phyloP scores from a whole-genome alignment of 2,797 vertebrate genomes.

The Adelosebastes latens region DNA sequence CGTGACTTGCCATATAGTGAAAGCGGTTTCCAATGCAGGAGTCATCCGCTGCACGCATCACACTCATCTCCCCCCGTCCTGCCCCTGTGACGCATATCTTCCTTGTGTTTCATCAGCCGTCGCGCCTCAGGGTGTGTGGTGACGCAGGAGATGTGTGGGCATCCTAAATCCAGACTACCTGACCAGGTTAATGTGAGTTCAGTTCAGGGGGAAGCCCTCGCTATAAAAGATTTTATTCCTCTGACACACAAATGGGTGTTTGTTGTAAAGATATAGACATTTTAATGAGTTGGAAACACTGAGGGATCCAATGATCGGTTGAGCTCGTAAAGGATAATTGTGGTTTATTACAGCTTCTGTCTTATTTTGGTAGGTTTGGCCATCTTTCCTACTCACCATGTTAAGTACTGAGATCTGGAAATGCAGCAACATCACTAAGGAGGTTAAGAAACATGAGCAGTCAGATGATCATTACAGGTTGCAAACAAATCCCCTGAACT shows the following conservation, averaged over 20 bases:
- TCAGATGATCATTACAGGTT: neutral
- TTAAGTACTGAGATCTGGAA: neutral
- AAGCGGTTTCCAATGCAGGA: constrained; percentile 45
- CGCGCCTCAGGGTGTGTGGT: constrained; percentile 26
- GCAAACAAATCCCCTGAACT: neutral
- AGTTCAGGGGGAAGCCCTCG: neutral
- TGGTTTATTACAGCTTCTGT: neutral
- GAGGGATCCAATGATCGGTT: neutral
- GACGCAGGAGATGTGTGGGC: constrained; percentile 29
- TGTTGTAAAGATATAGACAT: neutral
- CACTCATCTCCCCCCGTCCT: constrained; percentile 14
- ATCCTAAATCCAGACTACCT: constrained; percentile 46
- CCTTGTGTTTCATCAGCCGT: constrained; percentile 45
- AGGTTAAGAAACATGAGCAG: neutral
- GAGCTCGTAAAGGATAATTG: neutral
- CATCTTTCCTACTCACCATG: neutral
- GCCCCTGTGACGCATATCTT: constrained; percentile 54
- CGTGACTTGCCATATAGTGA: constrained; percentile 48
- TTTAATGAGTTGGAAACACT: neutral
- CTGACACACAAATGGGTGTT: neutral
- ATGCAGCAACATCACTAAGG: neutral
- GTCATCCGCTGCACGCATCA: constrained; percentile 39
- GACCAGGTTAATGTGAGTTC: constrained; percentile 1
- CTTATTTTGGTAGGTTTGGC: neutral
- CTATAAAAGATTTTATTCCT: neutral